Percentiles rank a stretch among this genome's conserved stretches.
phyloP scores from a whole-genome alignment of 37 sponge, comb jelly and placozoan genomes.

The Eunapius fragilis region DNA sequence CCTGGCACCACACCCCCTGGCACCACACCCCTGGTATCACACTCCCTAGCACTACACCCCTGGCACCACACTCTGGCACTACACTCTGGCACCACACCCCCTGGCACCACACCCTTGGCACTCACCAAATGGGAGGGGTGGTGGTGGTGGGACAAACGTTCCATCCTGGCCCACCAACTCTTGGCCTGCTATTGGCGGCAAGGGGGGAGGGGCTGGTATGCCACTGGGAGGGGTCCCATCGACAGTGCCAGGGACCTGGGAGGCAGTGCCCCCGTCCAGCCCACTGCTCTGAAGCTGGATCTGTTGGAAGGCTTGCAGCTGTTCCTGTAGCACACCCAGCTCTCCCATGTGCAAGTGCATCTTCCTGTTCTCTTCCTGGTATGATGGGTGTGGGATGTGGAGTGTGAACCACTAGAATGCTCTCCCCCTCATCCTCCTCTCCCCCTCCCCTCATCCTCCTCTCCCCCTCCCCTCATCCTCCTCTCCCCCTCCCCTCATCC shows the following conservation, averaged over 20 bases:
- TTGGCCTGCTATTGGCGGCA: constrained; percentile 26
- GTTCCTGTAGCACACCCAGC: constrained; percentile 5
- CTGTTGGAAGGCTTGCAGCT: constrained; percentile 17
- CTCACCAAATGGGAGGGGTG: constrained; percentile 53
- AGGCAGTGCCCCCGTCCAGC: too few species aligned
- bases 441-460: neutral
- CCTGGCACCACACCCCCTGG: too few species aligned
- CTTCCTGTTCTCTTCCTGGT: constrained; percentile 43
- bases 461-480: neutral
- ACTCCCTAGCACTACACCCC: too few species aligned
- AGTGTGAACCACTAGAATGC: neutral
- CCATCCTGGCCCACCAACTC: too few species aligned
- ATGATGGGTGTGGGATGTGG: neutral
- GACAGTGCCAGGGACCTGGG: neutral
- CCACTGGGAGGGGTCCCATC: too few species aligned
- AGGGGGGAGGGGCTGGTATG: constrained; percentile 39
- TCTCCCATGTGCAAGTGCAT: neutral
- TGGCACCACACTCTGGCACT: too few species aligned
- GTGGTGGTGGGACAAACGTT: constrained; percentile 40
- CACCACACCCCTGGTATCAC: too few species aligned
- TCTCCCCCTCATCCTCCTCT: neutral
- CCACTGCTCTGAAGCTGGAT: neutral
- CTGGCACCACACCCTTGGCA: too few species aligned
- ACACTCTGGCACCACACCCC: too few species aligned
- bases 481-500: neutral